Percentiles rank a stretch among this genome's conserved stretches.
Evolutionary conservation across 2,888 invertebrate species (phyloP).

Genomic region (Aphidius colemani): DNA sequence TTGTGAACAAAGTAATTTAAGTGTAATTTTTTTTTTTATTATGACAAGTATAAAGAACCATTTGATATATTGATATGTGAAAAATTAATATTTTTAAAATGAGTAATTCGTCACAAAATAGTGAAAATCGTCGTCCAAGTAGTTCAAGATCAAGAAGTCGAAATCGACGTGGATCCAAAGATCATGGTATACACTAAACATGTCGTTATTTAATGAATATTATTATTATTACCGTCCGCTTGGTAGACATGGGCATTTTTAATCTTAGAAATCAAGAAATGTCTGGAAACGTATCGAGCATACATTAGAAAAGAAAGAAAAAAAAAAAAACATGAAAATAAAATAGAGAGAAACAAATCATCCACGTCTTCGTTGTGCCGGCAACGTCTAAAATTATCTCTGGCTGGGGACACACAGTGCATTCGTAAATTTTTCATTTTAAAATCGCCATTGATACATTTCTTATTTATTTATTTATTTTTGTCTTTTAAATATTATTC

Average conservation of each 20-base stretch:
- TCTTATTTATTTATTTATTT: no score
- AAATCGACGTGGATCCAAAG: constrained; percentile 51
- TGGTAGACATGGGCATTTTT: no score
- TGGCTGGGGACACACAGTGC: background rate
- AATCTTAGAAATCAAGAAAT: no score
- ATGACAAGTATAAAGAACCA: no score
- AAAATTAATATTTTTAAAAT: constrained; percentile 37
- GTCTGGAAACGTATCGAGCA: no score
- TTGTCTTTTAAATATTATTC: no score
- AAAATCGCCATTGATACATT: no score
- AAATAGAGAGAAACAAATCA: background rate
- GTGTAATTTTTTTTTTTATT: no score
- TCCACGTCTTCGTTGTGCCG: background rate
- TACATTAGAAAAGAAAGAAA: no score
- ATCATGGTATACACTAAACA: constrained; percentile 53
- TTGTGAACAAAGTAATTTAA: background rate
- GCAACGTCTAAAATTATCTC: background rate
- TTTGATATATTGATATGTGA: constrained; percentile 7
- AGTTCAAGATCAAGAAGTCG: constrained; percentile 54
- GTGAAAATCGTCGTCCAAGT: constrained; percentile 41
- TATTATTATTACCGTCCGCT: no score
- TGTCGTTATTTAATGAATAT: background rate
- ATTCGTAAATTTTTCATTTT: background rate
- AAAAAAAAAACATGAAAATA: no score
- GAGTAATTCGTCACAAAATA: constrained; percentile 48